These are phyloP conservation scores for Athetis lepigone DNA, from an alignment of 2,888 invertebrate species.

Conservation along the genomic window DNA sequence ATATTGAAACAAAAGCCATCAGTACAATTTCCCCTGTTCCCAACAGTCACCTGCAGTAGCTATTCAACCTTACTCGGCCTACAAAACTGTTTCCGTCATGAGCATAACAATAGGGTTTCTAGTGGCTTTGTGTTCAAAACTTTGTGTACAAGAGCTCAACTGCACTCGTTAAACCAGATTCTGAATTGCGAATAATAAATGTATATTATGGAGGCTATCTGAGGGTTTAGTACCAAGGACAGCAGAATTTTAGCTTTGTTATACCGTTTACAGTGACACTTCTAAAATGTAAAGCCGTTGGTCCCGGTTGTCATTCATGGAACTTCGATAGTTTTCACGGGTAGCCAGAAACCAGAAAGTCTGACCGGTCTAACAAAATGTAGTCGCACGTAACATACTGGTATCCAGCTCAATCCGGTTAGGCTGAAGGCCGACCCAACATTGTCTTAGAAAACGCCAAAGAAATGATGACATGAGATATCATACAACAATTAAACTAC, in stretches of 20 bases:
- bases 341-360: no score
- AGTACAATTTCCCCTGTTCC: constrained; percentile 16
- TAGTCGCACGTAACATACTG: no score
- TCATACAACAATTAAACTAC: no score
- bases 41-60: constrained; percentile 17
- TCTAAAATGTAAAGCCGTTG: no score
- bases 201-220: not conserved
- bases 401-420: no score
- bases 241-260: not conserved
- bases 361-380: no score
- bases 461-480: no score
- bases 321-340: no score
- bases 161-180: constrained; percentile 10
- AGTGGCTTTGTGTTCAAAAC: constrained; percentile 21
- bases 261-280: no score
- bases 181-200: not conserved
- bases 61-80: constrained; percentile 19
- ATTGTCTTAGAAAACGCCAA: no score
- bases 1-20: constrained; percentile 1
- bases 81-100: constrained; percentile 20
- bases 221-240: not conserved
- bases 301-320: no score
- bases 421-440: no score
- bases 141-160: constrained; percentile 7
- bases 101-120: constrained; percentile 24